Base-by-base conservation (phyloP, 2,888 invertebrate species). In the Rotaria macrura region DNA sequence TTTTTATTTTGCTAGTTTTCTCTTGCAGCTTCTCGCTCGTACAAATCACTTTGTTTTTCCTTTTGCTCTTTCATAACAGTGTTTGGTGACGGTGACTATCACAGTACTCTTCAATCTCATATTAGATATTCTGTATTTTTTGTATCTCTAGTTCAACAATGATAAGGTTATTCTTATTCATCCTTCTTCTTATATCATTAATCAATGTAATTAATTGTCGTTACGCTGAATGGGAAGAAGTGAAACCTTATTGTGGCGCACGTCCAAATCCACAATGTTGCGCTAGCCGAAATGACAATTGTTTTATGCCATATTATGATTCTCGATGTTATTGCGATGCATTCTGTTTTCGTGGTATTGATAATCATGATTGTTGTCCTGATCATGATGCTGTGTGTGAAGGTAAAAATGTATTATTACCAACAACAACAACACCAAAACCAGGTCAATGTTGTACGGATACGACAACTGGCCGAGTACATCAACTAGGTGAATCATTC, bases 271-370 rank as follows among this genome's bases (percentile, higher is more conserved):
- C 79, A 2, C 43, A 79, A 57, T 86, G 86, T 43, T 86, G 86
- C 40, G 23, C 43, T n/a, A 57, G 84, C 17, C 84, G 86, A 38
- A 55, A 86, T 52, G 86, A 86, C 43, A 54, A 86, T 83, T 86
- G 86, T 72, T 86, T 74, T 34, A 86, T 86, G 86, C 85, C 84
- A 1, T 84, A 86, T 84, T 85, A 85, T 65, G 86, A 85, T 83
- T 84, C 86, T 17, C 55, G 86, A 25, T 86, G 86, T 54, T 86
- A 86, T 83, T 86, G 86, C 83, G 86, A 86, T 85, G n/a, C 57
- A 20, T 86, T 86, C 43, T 86, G 86, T 52, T 84, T 83, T 84
- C 40, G 43, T 40, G 40, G 47, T 29, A 79, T 74, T 40, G 86
- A 86, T 49, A 65, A 74, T 38, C 54, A 57, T 52, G 86, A 86